Evolutionary conservation across 2,888 invertebrate species (phyloP), one percentile per base, ranked within the genome.

Genomic region (Callinectes sapidus): DNA sequence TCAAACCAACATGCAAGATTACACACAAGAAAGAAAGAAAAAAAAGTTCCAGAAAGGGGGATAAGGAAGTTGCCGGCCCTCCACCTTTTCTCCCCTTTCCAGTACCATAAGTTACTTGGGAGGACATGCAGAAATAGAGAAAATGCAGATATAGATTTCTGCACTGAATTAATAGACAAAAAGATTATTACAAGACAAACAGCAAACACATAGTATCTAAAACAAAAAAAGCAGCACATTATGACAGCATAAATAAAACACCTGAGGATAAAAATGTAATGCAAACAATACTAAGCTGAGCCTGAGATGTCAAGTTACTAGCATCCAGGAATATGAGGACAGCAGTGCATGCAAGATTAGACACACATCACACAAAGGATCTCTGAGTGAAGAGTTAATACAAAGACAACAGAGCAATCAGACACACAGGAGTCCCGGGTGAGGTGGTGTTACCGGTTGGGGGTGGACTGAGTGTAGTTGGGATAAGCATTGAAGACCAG

Each of bases 401-500:
- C 2, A 61, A 16, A 61, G 61, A 16, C 61, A 2, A 61, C 61
- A 61, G 23, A 18, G 61, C 23, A 61, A 71, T 1, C 71, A 71
- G 14, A 86, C 39, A 86, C 86, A 39, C 14, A 86, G 16, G 28
- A 35, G 42, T 14, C 35, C 71, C 10, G 3, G 81, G 6, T 35
- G 35, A n/a, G 10, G 55, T 13, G 42, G 18, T 35, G 28, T 85
- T 71, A 93, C 92, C 92, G 87, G 91, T 93, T 81, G 61, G 54
- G 13, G 23, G 91, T 93, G 18, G 90, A 90, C 86, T 93, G 92
- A 23, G 92, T 93, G 89, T 93, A 93, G 88, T 93, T 93, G 23
- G 91, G 92, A 48, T 93, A 93, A 32, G 92, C 92, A 89, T 90
- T 89, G 66, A 93, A 91, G 48, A 91, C 92, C 54, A 93, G 89